Base-by-base conservation (phyloP, 2,888 invertebrate species). In the Eupithecia tripunctaria region DNA sequence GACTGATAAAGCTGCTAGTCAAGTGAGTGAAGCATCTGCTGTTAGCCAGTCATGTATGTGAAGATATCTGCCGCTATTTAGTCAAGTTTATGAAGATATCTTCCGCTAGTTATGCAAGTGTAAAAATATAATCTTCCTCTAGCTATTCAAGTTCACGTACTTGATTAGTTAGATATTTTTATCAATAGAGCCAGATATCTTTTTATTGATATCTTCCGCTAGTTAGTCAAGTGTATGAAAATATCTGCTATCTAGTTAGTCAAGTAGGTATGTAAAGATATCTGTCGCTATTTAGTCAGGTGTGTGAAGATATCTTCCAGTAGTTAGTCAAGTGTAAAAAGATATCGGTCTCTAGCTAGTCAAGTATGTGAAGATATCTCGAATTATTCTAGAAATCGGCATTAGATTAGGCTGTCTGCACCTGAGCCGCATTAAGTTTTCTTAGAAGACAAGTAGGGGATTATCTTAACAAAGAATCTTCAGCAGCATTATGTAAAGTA, bases 1-100 rank as follows among this genome's bases (percentile, higher is more conserved):
- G 96, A 99, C 99, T 83, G 99, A 99, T 93, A 99, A 99, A 93
- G 98, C 98, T 79, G 99, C 99, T 85, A 98, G 97, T 95, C 98
- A 97, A 96, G 98, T 97, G 91, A 95, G 89, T 68, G 10, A 51
- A 51, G 18, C 5, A 43, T 18, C 15, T 43, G 15, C n/a, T 47
- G n/a, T 47, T n/a, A 10, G 8, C 1, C 14, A 38, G 41, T 43
- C 15, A 1, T 5, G 41, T 43, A 43, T 5, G 41, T 43, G 15
- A 43, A 43, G 12, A 14, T 38, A 12, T 38, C 41, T 15, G 41
- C 4, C 15, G 2, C 0, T 4, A 15, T 3, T 4, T 41, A 41
- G 41, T 41, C 41, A 15, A 43, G 43, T 43, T 18, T 2, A 6
- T 18, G 18, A 43, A 43, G 18, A 43, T 32, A 5, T 43, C 43